These are phyloP conservation scores for Anorthoa munda DNA, from an alignment of 2,888 invertebrate species.

Conservation along the genomic window DNA sequence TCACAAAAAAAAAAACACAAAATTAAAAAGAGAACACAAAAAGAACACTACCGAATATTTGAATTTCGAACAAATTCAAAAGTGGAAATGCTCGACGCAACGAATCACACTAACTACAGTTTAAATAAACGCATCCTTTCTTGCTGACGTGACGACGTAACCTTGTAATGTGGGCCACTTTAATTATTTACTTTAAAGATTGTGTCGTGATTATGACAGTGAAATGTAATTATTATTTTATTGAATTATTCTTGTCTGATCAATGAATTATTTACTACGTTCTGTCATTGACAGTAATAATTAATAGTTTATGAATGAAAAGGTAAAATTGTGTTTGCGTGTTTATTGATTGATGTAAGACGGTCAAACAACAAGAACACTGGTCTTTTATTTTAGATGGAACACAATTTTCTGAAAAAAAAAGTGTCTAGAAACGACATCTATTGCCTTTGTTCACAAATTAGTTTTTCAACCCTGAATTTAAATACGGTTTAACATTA, in stretches of 20 bases:
- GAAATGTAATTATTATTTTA: constrained; percentile 7
- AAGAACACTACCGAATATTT: constrained; percentile 39
- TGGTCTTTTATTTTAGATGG: not conserved
- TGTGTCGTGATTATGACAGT: constrained; percentile 28
- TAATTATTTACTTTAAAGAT: constrained; percentile 54
- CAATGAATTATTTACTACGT: constrained; percentile 40
- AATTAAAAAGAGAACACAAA: not conserved
- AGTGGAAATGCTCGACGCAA: constrained; percentile 70
- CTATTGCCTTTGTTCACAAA: not conserved
- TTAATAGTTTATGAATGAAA: constrained; percentile 16
- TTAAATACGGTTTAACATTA: too few relatives aligned
- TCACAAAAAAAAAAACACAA: constrained; percentile 17
- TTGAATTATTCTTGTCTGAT: constrained; percentile 21
- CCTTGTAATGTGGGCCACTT: constrained; percentile 72
- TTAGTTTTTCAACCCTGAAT: constrained; percentile 1
- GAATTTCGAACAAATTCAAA: constrained; percentile 65
- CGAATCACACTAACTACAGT: constrained; percentile 71
- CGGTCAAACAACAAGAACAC: constrained; percentile 35
- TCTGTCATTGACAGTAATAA: constrained; percentile 30
- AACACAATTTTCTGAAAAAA: not conserved
- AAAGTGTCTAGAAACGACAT: not conserved
- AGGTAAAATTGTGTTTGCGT: constrained; percentile 3
- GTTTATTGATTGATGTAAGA: constrained; percentile 1
- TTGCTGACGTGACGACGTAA: constrained; percentile 64
- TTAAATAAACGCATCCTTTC: constrained; percentile 73